Evolutionary conservation across 23 tunicate genomes (phyloP).

Genomic region (Trididemnum miniatum): DNA sequence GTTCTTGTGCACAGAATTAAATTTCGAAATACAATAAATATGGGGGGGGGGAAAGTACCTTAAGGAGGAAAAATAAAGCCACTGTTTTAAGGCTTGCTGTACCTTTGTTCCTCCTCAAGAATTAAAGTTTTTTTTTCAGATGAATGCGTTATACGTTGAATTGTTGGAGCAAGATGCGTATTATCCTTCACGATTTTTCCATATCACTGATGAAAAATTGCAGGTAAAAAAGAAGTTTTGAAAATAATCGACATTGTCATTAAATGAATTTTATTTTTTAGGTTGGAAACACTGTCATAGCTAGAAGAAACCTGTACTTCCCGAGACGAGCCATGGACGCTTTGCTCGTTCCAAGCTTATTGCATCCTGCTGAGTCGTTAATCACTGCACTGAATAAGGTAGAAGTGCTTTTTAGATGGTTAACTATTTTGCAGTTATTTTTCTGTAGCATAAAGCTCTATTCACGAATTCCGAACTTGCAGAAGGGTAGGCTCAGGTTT

Average conservation of each 20-base stretch:
- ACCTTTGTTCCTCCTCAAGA: no score
- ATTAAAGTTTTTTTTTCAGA: no score
- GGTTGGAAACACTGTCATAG: constrained; percentile 64
- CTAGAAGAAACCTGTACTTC: neutral
- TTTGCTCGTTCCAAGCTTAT: constrained; percentile 44
- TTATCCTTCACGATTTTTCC: constrained; percentile 56
- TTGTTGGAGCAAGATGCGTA: constrained; percentile 37
- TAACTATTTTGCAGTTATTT: no score
- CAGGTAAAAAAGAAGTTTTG: constrained; percentile 35
- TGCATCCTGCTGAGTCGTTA: constrained; percentile 59
- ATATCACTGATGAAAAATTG: constrained; percentile 23
- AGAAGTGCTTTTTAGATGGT: no score
- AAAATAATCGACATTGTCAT: neutral
- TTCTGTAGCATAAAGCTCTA: no score
- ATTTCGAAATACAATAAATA: no score
- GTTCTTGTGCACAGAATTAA: no score
- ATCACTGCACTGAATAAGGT: constrained; percentile 49
- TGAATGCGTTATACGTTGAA: constrained; percentile 27
- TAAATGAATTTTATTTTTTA: neutral
- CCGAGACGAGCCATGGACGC: neutral
- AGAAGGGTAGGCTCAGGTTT: no score
- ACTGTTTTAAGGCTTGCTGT: no score
- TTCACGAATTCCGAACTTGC: no score
- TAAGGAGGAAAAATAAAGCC: no score
- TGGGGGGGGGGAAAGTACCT: no score